Evolutionary conservation across 1,140 invertebrate genomes (phyloP).

Genomic region (Chironomus striatipennis): DNA sequence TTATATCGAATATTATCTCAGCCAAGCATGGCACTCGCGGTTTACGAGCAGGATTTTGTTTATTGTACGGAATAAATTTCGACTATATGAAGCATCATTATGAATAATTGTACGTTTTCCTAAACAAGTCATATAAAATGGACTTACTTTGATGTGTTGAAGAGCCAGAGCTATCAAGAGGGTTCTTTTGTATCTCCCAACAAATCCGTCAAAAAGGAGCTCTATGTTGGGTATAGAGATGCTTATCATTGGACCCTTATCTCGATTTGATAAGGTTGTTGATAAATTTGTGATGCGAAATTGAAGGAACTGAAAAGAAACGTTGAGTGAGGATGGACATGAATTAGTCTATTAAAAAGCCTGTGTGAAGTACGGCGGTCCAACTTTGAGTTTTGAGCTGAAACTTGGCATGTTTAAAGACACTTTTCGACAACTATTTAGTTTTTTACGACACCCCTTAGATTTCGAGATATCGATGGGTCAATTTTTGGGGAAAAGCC

Average conservation of each 20-base stretch:
- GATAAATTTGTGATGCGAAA: not conserved
- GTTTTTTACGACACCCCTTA: no score
- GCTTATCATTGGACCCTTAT: not conserved
- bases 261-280: not conserved
- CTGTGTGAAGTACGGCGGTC: no score
- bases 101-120: not conserved
- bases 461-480: no score
- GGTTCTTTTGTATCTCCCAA: not conserved
- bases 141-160: constrained; percentile 18
- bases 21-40: not conserved
- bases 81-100: not conserved
- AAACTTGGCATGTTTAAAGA: no score
- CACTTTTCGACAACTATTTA: no score
- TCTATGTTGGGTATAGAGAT: not conserved
- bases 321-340: not conserved
- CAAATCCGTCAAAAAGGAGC: not conserved
- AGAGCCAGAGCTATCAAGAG: not conserved
- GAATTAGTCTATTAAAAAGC: no score
- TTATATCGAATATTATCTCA: not conserved
- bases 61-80: not conserved
- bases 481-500: no score
- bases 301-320: not conserved
- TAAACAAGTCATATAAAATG: not conserved
- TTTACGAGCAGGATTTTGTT: constrained; percentile 16
- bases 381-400: no score